phyloP scores from a whole-genome alignment of 92 coral and sea anemone genomes.

The Siderastrea radians region DNA sequence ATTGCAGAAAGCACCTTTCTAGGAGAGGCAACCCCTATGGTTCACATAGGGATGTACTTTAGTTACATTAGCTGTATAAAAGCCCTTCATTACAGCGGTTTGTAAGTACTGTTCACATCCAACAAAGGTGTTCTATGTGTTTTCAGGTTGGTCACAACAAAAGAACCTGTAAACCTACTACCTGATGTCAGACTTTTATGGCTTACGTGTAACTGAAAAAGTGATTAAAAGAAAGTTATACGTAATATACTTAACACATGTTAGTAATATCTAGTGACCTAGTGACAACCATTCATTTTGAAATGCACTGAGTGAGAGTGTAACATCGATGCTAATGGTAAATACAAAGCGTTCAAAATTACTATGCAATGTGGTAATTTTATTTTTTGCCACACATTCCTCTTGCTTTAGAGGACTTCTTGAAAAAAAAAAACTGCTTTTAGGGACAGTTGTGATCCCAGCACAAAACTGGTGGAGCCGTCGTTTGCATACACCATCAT shows the following conservation, averaged over 20 bases:
- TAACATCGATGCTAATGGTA: not conserved
- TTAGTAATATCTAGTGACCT: not conserved
- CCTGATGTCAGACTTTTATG: not conserved
- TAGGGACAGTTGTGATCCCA: constrained; percentile 4
- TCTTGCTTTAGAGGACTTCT: not conserved
- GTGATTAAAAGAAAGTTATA: no score
- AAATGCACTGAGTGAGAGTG: no score
- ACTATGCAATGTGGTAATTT: not conserved
- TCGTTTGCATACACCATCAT: constrained; percentile 23
- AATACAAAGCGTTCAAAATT: not conserved
- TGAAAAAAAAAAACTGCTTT: not conserved
- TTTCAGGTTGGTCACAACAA: constrained; percentile 11
- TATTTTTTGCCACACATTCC: constrained; percentile 5
- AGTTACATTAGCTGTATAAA: constrained; percentile 25
- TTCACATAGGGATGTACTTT: constrained; percentile 13
- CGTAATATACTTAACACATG: not conserved
- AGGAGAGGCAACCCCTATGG: constrained; percentile 1
- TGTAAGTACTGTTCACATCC: not conserved
- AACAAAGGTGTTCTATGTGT: constrained; percentile 7
- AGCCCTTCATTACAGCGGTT: not conserved
- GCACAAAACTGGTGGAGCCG: constrained; percentile 31
- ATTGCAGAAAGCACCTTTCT: constrained; percentile 4
- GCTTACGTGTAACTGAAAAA: no score
- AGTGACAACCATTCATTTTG: not conserved
- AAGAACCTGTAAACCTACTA: not conserved